A percentile compares a stretch with the other conserved stretches of the same genome.
Evolutionary conservation across 2,797 vertebrate genomes (phyloP).

Genomic region (Artibeus lituratus): DNA sequence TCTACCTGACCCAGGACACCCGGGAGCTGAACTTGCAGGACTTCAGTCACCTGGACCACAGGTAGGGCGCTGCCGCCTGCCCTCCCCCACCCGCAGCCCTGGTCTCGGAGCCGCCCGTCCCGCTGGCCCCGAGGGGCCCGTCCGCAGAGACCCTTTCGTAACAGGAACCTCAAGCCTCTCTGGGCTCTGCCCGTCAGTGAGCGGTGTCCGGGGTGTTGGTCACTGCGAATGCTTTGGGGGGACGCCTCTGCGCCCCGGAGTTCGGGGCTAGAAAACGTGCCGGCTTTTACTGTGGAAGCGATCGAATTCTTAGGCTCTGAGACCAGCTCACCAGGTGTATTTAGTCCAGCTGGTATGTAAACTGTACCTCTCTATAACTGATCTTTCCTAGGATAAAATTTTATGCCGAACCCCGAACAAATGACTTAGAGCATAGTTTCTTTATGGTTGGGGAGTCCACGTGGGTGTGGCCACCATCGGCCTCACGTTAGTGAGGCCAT

Average conservation of each 20-base stretch:
- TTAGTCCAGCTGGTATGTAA: neutral
- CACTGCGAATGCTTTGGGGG: neutral
- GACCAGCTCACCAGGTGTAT: neutral
- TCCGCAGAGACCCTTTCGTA: neutral
- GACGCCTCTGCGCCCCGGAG: neutral
- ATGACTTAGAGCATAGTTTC: neutral
- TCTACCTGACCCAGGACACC: slow-evolving; percentile 97
- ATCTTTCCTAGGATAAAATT: neutral
- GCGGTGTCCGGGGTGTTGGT: neutral
- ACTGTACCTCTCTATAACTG: neutral
- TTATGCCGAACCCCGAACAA: neutral
- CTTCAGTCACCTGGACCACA: slow-evolving; percentile 97
- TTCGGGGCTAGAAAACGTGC: neutral
- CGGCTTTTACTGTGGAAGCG: neutral
- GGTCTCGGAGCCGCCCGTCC: accelerated
- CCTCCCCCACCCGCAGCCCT: neutral
- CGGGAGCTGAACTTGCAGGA: slow-evolving; percentile 96
- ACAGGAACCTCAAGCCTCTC: neutral
- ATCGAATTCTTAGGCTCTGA: neutral
- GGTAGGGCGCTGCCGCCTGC: slow-evolving; percentile 79
- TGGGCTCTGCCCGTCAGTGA: neutral
- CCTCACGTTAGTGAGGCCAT: neutral
- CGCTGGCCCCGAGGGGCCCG: neutral
- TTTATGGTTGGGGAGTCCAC: neutral
- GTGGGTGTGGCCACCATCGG: neutral